phyloP scores from a whole-genome alignment of 2,113 vertebrate species.

The Bujurquina vittata region DNA sequence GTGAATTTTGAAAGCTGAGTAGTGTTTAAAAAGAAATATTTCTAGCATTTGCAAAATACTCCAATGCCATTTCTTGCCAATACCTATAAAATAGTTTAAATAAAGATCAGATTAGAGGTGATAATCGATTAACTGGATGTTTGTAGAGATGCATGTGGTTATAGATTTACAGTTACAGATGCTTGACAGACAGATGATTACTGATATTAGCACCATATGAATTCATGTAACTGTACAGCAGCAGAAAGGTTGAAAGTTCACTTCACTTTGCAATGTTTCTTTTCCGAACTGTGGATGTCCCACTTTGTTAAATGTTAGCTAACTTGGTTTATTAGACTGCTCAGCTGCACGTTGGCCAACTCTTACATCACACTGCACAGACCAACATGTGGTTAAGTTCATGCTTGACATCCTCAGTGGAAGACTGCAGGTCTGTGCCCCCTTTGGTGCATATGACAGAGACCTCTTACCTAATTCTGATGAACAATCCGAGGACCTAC shows the following conservation, averaged over 20 bases:
- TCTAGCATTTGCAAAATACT: not conserved
- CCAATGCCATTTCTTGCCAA: not conserved
- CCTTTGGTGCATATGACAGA: slow-evolving; percentile 6
- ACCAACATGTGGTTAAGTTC: slow-evolving; percentile 12
- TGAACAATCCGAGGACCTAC: slow-evolving; percentile 20
- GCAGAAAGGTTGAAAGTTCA: not conserved
- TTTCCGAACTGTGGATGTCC: not conserved
- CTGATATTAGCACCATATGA: not conserved
- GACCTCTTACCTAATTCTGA: slow-evolving; percentile 38
- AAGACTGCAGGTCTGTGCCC: slow-evolving; percentile 19
- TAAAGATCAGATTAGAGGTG: not conserved
- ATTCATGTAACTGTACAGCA: not conserved
- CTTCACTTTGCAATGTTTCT: not conserved
- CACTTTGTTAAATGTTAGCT: not conserved
- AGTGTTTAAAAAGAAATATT: not conserved
- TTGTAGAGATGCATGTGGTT: not conserved
- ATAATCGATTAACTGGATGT: not conserved
- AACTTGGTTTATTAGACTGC: not conserved
- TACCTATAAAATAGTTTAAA: not conserved
- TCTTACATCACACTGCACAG: not conserved
- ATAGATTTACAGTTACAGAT: not conserved
- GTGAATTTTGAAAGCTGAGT: not conserved
- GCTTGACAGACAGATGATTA: slow-evolving; percentile 2
- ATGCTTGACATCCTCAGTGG: not conserved
- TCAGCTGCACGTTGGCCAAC: not conserved